Evolutionary conservation across 1,140 invertebrate species (phyloP), one percentile per base, ranked within the genome.

Genomic region (Drosophila prosaltans): DNA sequence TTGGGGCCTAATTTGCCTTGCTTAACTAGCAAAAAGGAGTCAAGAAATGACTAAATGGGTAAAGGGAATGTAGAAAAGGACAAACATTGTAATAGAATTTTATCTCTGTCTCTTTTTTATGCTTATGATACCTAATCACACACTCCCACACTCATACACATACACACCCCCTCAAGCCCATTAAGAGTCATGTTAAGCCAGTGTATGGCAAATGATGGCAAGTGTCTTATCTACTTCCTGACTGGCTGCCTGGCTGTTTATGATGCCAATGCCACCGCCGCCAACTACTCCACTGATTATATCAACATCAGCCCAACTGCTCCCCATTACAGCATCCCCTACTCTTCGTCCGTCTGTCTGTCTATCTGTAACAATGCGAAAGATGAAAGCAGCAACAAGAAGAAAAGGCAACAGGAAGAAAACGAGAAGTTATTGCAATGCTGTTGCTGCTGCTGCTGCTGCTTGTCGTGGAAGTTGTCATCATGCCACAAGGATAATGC

Each of bases 341-440:
- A 16, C 41, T 5, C 3, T 16, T n/a, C 41, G 1, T 26, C 45
- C 3, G 2, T 26, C 45, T 26, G 21, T 60, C 36, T 36, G 4
- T 36, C 16, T 16, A 7, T 36, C 32, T 36, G 32, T 51, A 65
- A 75, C 67, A 65, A 70, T 45, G 73, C 61, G 51, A 40, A 32
- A 69, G 68, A 68, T 65, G 66, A 62, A 71, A 65, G 41, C 54
- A 63, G 28, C 68, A 69, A 45, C 30, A 74, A 16, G 32, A 66
- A 65, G 41, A 40, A 39, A 28, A 51, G 41, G 58, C 73, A 76
- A 32, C 73, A 69, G 45, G 45, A 78, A 78, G 74, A 72, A 78
- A 88, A 88, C 81, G 78, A 88, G 75, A 88, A 88, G 80, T 88
- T 88, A 88, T 88, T 88, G 83, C 83, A 88, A 88, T 79, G 80